phyloP scores from a whole-genome alignment of 2,888 invertebrate genomes.

The Clistopyga incitator region DNA sequence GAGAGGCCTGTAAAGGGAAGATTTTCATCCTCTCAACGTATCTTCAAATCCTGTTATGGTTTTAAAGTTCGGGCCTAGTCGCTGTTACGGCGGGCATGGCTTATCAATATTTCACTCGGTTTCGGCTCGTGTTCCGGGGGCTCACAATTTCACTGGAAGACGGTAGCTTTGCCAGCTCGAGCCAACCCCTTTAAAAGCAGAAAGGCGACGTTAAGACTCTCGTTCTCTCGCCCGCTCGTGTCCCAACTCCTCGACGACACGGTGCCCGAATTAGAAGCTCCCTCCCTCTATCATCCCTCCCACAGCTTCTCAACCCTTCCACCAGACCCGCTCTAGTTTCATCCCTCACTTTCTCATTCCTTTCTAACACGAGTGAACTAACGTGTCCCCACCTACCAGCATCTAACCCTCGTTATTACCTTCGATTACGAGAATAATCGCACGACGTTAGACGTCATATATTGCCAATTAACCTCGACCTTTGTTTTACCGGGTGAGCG shows the following conservation, averaged over 20 bases:
- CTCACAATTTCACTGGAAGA: slow-evolving; percentile 25
- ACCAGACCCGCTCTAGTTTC: slow-evolving; percentile 22
- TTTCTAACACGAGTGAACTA: slow-evolving; percentile 35
- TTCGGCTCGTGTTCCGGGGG: neutral
- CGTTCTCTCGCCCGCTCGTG: slow-evolving; percentile 48
- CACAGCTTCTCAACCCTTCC: slow-evolving; percentile 9
- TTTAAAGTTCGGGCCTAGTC: neutral
- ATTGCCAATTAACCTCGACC: neutral
- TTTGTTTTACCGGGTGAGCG: slow-evolving; percentile 44
- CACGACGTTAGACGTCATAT: slow-evolving; percentile 24
- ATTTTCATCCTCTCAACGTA: neutral
- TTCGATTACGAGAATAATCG: slow-evolving; percentile 56
- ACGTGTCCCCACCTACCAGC: slow-evolving; percentile 25
- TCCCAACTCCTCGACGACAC: slow-evolving; percentile 54
- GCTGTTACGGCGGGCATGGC: neutral
- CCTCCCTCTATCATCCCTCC: slow-evolving; percentile 13
- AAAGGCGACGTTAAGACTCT: slow-evolving; percentile 27
- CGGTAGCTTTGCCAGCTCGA: neutral
- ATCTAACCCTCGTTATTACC: slow-evolving; percentile 58
- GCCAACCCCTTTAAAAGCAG: slow-evolving; percentile 53
- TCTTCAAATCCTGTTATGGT: slow-evolving; percentile 18
- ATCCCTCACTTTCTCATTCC: slow-evolving; percentile 4
- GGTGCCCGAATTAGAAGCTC: slow-evolving; percentile 53
- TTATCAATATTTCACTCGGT: slow-evolving; percentile 33
- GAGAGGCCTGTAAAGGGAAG: neutral